Conservation (phyloP, 2,113 vertebrate species). For the Tautogolabrus adspersus region DNA sequence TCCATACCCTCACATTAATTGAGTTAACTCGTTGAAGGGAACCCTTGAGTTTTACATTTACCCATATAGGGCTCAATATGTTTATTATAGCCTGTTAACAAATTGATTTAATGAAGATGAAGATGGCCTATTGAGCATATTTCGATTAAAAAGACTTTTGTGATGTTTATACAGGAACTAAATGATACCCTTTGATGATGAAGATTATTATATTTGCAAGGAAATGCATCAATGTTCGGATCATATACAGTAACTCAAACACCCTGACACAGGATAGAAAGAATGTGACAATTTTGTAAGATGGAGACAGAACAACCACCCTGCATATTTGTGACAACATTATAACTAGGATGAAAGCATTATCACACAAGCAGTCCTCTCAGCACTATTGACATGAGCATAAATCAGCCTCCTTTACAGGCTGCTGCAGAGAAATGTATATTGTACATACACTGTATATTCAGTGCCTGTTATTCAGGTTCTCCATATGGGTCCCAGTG, state of each 20-base stretch:
- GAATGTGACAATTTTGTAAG: background rate
- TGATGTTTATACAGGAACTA: background rate
- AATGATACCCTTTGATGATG: constrained; percentile 14
- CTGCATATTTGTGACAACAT: constrained; percentile 40
- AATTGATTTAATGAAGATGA: constrained; percentile 4
- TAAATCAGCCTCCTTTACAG: constrained; percentile 46
- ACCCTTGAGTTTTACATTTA: constrained; percentile 17
- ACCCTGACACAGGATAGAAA: constrained; percentile 17
- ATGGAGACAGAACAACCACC: constrained; percentile 3
- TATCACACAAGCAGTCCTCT: constrained; percentile 25
- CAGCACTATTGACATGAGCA: constrained; percentile 27
- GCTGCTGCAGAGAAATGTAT: constrained; percentile 18
- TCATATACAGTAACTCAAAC: background rate
- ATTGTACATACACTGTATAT: no score
- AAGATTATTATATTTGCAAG: background rate
- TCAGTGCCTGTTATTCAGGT: constrained; percentile 19
- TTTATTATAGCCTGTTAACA: background rate
- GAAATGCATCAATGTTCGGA: constrained; percentile 18
- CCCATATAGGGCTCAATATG: constrained; percentile 2
- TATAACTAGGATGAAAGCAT: constrained; percentile 36
- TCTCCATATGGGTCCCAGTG: constrained; percentile 22
- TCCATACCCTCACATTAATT: constrained; percentile 45
- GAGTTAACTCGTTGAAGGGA: constrained; percentile 47
- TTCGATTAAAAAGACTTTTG: constrained; percentile 13
- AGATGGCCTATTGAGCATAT: background rate